phyloP scores from a whole-genome alignment of 2,797 vertebrate species.

The Periparus ater region DNA sequence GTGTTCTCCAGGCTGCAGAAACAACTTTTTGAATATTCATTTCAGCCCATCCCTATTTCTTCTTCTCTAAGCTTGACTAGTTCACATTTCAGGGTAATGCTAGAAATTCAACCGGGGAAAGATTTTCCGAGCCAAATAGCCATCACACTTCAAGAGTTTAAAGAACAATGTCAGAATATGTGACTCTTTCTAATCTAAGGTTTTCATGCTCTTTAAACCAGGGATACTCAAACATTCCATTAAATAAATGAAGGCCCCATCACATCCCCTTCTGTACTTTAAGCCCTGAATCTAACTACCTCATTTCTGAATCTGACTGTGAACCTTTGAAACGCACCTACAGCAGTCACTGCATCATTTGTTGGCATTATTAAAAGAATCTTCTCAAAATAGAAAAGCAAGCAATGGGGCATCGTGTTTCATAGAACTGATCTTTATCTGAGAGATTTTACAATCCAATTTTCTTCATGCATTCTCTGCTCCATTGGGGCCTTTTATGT shows the following conservation, averaged over 20 bases:
- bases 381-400: slow-evolving; percentile 59
- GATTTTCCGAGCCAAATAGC: background rate
- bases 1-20: background rate
- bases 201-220: slow-evolving; percentile 10
- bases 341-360: slow-evolving; percentile 38
- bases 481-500: slow-evolving; percentile 46
- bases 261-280: background rate
- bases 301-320: slow-evolving; percentile 26
- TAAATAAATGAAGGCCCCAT: background rate
- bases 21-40: background rate
- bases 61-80: background rate
- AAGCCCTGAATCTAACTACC: background rate
- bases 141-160: background rate
- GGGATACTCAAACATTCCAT: background rate
- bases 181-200: background rate
- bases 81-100: background rate
- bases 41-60: background rate
- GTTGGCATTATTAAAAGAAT: slow-evolving; percentile 46
- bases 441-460: slow-evolving; percentile 61
- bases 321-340: background rate
- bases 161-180: background rate
- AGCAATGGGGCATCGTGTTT: slow-evolving; percentile 46
- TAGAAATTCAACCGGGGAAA: background rate
- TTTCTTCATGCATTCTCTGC: slow-evolving; percentile 47
- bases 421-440: slow-evolving; percentile 62